Evolutionary conservation across 1,140 invertebrate species (phyloP).

Genomic region (Araneus ventricosus): DNA sequence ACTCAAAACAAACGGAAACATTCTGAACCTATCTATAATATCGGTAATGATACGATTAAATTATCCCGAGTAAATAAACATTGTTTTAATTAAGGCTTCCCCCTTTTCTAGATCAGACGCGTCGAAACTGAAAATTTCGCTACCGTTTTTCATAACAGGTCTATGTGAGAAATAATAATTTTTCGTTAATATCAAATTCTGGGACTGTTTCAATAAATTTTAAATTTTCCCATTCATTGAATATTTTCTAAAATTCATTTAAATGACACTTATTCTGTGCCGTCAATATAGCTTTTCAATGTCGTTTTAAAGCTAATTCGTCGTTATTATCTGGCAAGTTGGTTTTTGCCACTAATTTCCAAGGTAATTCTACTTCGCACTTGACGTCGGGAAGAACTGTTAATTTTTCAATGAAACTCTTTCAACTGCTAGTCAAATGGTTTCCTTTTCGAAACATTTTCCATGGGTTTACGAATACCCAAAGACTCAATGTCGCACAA

Average conservation of each 20-base stretch:
- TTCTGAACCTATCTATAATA: conserved; percentile 79
- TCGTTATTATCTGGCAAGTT: conserved; percentile 40
- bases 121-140: conserved; percentile 2
- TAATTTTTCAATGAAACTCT: conserved; percentile 21
- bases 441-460: not conserved
- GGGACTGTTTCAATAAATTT: conserved; percentile 42
- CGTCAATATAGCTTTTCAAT: not conserved
- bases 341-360: not conserved
- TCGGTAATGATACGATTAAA: conserved; percentile 79
- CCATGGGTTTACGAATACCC: conserved; percentile 11
- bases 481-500: conserved; percentile 41
- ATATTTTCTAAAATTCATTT: conserved; percentile 20
- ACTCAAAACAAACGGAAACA: conserved; percentile 78
- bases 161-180: conserved; percentile 33
- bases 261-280: not conserved
- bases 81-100: conserved; percentile 74
- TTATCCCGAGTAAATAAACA: conserved; percentile 67
- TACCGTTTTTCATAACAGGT: conserved; percentile 22
- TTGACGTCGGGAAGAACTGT: not conserved
- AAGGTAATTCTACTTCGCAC: conserved; percentile 13
- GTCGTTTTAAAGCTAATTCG: not conserved
- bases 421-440: not conserved
- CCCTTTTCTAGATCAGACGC: conserved; percentile 64
- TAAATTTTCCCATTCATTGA: conserved; percentile 44
- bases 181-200: conserved; percentile 8